These are phyloP conservation scores for Xestobium rufovillosum DNA, from an alignment of 2,888 invertebrate genomes.

Conservation along the genomic window DNA sequence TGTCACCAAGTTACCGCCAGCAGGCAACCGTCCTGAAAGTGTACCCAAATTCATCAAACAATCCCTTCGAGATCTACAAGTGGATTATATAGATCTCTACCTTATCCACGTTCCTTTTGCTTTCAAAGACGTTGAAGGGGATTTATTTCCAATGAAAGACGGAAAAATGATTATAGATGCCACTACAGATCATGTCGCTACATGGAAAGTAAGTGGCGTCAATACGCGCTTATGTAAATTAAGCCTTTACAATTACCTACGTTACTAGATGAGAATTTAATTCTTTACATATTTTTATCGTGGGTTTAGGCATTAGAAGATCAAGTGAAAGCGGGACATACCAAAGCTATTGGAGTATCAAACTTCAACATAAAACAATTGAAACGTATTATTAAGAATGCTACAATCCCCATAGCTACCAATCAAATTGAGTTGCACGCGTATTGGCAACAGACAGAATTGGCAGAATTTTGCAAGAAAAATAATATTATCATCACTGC, in stretches of 20 bases:
- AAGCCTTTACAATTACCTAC: no score
- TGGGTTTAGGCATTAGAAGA: slow-evolving; percentile 58
- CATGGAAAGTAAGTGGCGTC: slow-evolving; percentile 73
- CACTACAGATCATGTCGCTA: slow-evolving; percentile 60
- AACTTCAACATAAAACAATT: slow-evolving; percentile 69
- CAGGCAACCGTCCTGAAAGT: slow-evolving; percentile 53
- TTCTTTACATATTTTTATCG: no score
- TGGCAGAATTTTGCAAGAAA: slow-evolving; percentile 55
- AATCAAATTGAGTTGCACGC: slow-evolving; percentile 70
- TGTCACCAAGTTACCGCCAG: slow-evolving; percentile 71
- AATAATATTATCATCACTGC: slow-evolving; percentile 66
- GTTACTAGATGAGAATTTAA: slow-evolving; percentile 7
- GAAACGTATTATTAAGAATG: slow-evolving; percentile 52
- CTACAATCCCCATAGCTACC: slow-evolving; percentile 55
- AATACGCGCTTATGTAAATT: no score
- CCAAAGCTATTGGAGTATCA: slow-evolving; percentile 77
- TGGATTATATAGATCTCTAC: no score
- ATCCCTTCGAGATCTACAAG: slow-evolving; percentile 60
- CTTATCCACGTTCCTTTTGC: slow-evolving; percentile 72
- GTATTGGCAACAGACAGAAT: slow-evolving; percentile 63
- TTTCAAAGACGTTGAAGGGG: slow-evolving; percentile 55
- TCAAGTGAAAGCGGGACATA: slow-evolving; percentile 58
- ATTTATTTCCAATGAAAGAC: slow-evolving; percentile 58
- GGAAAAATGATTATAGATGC: slow-evolving; percentile 55
- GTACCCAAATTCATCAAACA: slow-evolving; percentile 59